These are phyloP conservation scores for Rhinolophus sinicus DNA, from an alignment of 2,113 vertebrate genomes.

Conservation along the genomic window DNA sequence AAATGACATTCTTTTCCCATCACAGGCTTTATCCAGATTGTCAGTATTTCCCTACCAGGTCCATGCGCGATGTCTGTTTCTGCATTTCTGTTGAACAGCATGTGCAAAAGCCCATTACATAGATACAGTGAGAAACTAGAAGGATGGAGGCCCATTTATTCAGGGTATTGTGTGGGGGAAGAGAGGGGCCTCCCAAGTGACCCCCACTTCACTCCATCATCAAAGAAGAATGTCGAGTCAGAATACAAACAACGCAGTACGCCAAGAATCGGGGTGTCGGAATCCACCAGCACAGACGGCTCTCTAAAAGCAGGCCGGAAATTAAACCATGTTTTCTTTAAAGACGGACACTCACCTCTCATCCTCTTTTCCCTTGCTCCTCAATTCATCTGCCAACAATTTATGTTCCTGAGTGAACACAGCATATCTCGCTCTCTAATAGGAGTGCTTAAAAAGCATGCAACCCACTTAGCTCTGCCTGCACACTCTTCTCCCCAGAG, in stretches of 20 bases:
- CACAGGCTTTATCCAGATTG: not conserved
- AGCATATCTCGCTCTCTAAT: not conserved
- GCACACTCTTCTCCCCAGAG: not conserved
- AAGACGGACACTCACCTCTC: not conserved
- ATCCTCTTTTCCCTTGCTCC: not conserved
- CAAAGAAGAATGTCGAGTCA: not conserved
- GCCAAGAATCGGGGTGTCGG: not conserved
- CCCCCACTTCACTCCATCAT: not conserved
- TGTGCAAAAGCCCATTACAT: not conserved
- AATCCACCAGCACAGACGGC: not conserved
- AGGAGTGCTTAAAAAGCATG: not conserved
- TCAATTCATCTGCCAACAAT: not conserved
- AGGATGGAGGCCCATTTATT: not conserved
- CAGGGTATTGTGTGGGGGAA: not conserved
- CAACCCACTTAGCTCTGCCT: not conserved
- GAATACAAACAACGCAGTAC: accelerated
- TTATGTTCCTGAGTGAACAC: not conserved
- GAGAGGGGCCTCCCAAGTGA: not conserved
- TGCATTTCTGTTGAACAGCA: not conserved
- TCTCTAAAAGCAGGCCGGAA: not conserved
- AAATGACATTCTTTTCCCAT: not conserved
- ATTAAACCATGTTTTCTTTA: not conserved
- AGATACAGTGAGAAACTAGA: not conserved
- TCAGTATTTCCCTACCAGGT: not conserved
- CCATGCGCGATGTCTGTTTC: not conserved